Conservation (phyloP, 2,113 vertebrate species). For the Orycteropus afer region DNA sequence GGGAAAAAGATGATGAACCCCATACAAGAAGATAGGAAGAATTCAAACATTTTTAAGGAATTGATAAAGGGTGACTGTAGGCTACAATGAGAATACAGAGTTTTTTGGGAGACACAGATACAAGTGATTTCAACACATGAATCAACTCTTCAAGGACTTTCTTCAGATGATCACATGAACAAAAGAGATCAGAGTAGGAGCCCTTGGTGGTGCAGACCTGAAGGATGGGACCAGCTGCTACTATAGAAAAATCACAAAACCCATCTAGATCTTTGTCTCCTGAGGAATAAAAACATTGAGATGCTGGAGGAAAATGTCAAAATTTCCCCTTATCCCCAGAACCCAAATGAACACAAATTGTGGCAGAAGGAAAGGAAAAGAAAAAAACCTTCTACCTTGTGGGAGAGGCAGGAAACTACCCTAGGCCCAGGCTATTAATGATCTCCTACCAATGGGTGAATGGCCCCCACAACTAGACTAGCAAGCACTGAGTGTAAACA, state of each 20-base stretch:
- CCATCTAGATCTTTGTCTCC: not conserved
- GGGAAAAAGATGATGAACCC: not conserved
- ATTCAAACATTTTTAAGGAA: not conserved
- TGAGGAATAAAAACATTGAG: not conserved
- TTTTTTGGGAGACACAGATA: not conserved
- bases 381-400: not conserved
- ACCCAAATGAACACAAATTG: not conserved
- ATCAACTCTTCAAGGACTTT: not conserved
- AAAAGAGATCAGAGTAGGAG: not conserved
- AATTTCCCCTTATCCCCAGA: not conserved
- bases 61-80: not conserved
- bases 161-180: not conserved
- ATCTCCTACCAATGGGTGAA: too few species aligned
- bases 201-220: not conserved
- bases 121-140: not conserved
- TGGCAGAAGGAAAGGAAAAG: not conserved
- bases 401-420: not conserved
- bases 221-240: not conserved
- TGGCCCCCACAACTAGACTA: not conserved
- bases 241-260: not conserved
- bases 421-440: not conserved
- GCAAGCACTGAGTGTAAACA: not conserved
- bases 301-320: not conserved
- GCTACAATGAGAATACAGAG: not conserved
- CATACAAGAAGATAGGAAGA: not conserved